These are phyloP conservation scores for Drosophila falleni DNA, from an alignment of 2,888 invertebrate species.

Conservation along the genomic window DNA sequence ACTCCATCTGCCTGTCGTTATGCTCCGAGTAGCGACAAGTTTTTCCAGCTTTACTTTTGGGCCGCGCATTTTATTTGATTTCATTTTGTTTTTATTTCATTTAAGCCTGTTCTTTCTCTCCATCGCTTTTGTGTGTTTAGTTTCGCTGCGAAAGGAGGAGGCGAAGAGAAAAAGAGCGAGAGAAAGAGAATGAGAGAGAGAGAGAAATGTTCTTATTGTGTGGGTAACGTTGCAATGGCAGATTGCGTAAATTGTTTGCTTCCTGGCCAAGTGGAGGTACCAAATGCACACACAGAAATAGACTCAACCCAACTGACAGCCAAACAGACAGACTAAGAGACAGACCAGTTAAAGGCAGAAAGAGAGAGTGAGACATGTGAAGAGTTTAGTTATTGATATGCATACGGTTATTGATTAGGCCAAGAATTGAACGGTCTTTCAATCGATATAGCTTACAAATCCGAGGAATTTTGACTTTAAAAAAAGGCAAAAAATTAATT, in stretches of 20 bases:
- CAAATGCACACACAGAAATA: slow-evolving; percentile 37
- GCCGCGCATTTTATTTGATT: slow-evolving; percentile 74
- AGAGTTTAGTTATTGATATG: slow-evolving; percentile 39
- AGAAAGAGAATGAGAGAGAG: not conserved
- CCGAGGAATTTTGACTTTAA: not conserved
- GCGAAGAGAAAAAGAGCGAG: not conserved
- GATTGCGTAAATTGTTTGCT: slow-evolving; percentile 78
- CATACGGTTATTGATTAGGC: slow-evolving; percentile 52
- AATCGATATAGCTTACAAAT: slow-evolving; percentile 34
- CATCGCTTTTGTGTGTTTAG: slow-evolving; percentile 46
- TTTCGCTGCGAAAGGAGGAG: slow-evolving; percentile 20
- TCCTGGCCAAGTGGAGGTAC: slow-evolving; percentile 62
- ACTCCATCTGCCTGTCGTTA: slow-evolving; percentile 21
- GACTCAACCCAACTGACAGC: slow-evolving; percentile 30
- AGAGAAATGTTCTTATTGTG: slow-evolving; percentile 7
- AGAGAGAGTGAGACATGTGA: not conserved
- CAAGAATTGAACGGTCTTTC: slow-evolving; percentile 20
- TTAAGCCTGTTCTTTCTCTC: slow-evolving; percentile 37
- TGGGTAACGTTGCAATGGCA: slow-evolving; percentile 59
- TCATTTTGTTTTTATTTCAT: slow-evolving; percentile 66
- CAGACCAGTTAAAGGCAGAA: slow-evolving; percentile 1
- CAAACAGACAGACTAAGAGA: slow-evolving; percentile 10
- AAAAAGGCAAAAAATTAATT: not conserved
- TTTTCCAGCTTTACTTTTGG: slow-evolving; percentile 67
- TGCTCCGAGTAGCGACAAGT: slow-evolving; percentile 45